Base-by-base conservation (phyloP, 2,113 vertebrate species). In the Morone saxatilis region DNA sequence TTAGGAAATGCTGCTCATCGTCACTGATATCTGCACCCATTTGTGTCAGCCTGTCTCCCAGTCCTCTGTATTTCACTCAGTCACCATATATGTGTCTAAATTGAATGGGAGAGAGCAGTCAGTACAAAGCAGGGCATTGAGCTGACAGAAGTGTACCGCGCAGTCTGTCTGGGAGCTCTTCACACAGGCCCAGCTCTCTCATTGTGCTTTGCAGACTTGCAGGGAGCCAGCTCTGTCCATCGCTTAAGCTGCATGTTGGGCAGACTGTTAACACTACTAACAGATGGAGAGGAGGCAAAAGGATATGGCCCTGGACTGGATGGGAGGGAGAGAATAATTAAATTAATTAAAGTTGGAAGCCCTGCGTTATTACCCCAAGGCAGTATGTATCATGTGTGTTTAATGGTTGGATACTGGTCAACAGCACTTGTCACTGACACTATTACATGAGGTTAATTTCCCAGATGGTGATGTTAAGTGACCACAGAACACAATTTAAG, bases 121-220 rank as follows among this genome's bases (percentile, higher is more conserved):
- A 31, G 68, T 12, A 62, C 74, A 81, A 68, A 84, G 77, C 80
- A 22, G 60, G 75, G 51, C 62, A 61, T 69, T 43, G 71, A 83
- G 84, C 84, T 84, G 75, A 80, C 80, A 81, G 41, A 89, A 59
- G 59, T 70, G 50, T 69, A 36, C 78, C 76, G 62, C 69, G 22
- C 12, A 20, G 61, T 78, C 78, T 81, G 85, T 69, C 80, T 62
- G n/a, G 72, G 71, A 71, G 76, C 71, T 66, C 53, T 14, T 73
- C 54, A 38, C 19, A 0, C 25, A 0, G 57, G 22, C 61, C 13
- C 17, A 9, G 41, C 76, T 65, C 66, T 6, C 43, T 66, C 66
- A 53, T 51, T 54, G 25, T 16, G 54, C 78, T 59, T 9, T 43
- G 59, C 48, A 69, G 81, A 79, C 61, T 66, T 73, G 80, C 56